A percentile compares a stretch with the other conserved stretches of the same genome.
These are phyloP conservation scores for Adrianichthys oophorus DNA, from an alignment of 2,797 vertebrate genomes.

Conservation along the genomic window DNA sequence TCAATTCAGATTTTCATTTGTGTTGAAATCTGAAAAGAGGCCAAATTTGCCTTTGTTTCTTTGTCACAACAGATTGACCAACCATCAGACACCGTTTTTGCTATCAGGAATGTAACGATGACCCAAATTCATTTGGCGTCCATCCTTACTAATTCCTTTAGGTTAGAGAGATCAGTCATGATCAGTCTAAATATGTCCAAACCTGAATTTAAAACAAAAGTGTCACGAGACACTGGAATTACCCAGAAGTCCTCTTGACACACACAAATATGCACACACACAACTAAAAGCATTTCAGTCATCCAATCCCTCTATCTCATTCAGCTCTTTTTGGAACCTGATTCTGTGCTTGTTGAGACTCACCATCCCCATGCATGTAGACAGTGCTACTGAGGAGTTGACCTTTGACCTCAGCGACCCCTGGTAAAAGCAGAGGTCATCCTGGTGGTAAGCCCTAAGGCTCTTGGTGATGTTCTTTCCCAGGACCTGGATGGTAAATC, in stretches of 20 bases:
- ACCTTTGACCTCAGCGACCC: constrained; percentile 81
- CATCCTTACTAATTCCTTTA: constrained; percentile 14
- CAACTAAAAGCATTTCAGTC: not conserved
- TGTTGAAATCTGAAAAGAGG: too few species aligned
- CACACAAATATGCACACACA: not conserved
- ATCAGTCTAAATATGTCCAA: constrained; percentile 31
- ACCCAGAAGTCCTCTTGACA: constrained; percentile 6
- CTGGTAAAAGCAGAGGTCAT: constrained; percentile 89
- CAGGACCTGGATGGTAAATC: constrained; percentile 84
- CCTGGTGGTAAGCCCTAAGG: constrained; percentile 69
- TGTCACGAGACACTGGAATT: constrained; percentile 6
- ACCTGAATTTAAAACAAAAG: constrained; percentile 20
- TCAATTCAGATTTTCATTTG: constrained; percentile 7
- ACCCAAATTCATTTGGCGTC: constrained; percentile 29
- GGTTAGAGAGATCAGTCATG: constrained; percentile 25
- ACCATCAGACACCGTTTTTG: constrained; percentile 39
- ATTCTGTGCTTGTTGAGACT: constrained; percentile 69
- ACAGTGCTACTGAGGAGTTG: constrained; percentile 87
- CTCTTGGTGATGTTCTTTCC: constrained; percentile 78
- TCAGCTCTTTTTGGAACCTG: constrained; percentile 28
- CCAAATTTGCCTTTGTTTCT: too few species aligned
- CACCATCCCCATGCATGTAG: constrained; percentile 90
- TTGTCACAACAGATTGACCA: constrained; percentile 24
- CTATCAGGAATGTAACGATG: constrained; percentile 22
- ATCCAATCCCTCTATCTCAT: constrained; percentile 1